Conservation (phyloP, 92 coral and sea anemone species). For the Ricordea florida region DNA sequence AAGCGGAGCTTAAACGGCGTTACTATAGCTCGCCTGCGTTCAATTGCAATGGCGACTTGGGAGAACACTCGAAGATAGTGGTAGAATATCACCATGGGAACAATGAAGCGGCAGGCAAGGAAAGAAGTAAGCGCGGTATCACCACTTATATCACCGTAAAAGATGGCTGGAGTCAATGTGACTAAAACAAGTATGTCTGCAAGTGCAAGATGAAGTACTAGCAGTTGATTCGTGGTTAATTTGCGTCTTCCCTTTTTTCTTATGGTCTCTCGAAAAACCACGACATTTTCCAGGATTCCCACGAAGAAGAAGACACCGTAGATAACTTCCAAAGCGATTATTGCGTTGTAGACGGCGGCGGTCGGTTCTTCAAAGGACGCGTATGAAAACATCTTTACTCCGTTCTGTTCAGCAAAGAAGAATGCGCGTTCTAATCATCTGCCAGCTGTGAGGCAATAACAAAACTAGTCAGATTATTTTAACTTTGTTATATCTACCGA, state of each 20-base stretch:
- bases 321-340: not conserved
- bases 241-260: not conserved
- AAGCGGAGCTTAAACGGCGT: constrained; percentile 11
- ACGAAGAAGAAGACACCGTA: not conserved
- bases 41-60: constrained; percentile 3
- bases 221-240: not conserved
- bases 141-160: not conserved
- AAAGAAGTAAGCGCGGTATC: not conserved
- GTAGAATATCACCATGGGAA: constrained; percentile 2
- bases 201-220: not conserved
- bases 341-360: too few relatives aligned
- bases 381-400: too few relatives aligned
- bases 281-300: not conserved
- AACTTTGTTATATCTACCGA: too few relatives aligned
- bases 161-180: constrained; percentile 6
- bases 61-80: constrained; percentile 4
- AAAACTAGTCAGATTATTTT: too few relatives aligned
- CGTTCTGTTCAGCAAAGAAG: too few relatives aligned
- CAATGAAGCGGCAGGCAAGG: not conserved
- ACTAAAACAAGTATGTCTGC: not conserved
- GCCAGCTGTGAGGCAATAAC: too few relatives aligned
- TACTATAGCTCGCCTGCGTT: constrained; percentile 7
- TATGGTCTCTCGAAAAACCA: not conserved
- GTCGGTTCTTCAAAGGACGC: too few relatives aligned
- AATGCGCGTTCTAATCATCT: too few relatives aligned